Conservation (phyloP, 1,140 invertebrate genomes). For the Dreissena polymorpha region DNA sequence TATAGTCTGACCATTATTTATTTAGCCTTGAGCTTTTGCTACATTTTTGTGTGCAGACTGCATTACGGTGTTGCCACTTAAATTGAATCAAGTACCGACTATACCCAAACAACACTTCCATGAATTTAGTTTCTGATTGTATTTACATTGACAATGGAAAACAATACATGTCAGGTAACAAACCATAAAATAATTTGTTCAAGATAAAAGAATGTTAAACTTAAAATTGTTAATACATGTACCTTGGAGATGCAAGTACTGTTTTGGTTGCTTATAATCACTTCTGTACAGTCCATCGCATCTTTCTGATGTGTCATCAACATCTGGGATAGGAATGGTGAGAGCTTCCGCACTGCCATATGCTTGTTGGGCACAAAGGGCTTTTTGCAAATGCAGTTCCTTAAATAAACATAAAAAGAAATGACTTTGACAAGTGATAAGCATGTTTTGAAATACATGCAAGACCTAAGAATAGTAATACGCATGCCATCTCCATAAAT, state of each 20-base stretch:
- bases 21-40: too few relatives aligned
- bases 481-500: too few relatives aligned
- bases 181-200: background rate
- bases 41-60: too few relatives aligned
- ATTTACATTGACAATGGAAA: too few relatives aligned
- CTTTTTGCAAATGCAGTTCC: slow-evolving; percentile 99
- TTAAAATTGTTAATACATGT: slow-evolving; percentile 75
- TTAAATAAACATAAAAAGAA: slow-evolving; percentile 76
- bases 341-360: slow-evolving; percentile 85
- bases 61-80: too few relatives aligned
- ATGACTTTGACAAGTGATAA: too few relatives aligned
- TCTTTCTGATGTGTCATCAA: slow-evolving; percentile 87
- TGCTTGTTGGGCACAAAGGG: slow-evolving; percentile 90
- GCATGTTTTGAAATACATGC: too few relatives aligned
- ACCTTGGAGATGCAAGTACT: slow-evolving; percentile 98
- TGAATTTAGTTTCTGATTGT: too few relatives aligned
- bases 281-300: slow-evolving; percentile 92
- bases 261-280: slow-evolving; percentile 94
- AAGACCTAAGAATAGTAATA: too few relatives aligned
- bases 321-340: slow-evolving; percentile 98
- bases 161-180: background rate
- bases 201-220: background rate
- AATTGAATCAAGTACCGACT: too few relatives aligned
- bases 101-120: too few relatives aligned
- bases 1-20: too few relatives aligned